phyloP scores from a whole-genome alignment of 1,140 invertebrate genomes.

The Drosophila murphyi region DNA sequence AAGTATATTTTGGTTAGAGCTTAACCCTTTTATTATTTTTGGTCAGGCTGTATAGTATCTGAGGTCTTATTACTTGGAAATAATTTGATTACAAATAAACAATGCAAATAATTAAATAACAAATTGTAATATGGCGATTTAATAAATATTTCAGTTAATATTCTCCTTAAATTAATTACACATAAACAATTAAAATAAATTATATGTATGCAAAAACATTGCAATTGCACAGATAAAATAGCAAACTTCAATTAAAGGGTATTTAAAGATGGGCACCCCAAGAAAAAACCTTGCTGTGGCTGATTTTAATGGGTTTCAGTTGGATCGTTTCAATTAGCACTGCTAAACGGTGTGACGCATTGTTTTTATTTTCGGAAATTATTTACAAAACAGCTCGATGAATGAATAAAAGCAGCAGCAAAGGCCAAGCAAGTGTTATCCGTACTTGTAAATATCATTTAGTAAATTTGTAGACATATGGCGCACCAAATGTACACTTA shows the following conservation, averaged over 20 bases:
- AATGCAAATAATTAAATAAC: no score
- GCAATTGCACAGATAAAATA: no score
- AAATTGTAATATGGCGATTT: no score
- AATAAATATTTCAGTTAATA: no score
- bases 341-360: constrained; percentile 65
- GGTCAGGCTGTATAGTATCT: no score
- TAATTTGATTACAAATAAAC: no score
- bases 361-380: constrained; percentile 71
- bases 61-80: no score
- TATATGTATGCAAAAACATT: no score
- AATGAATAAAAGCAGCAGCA: constrained; percentile 26
- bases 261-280: neutral
- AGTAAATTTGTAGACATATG: constrained; percentile 57
- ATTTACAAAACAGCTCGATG: constrained; percentile 42
- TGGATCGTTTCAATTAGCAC: constrained; percentile 66
- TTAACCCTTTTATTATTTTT: no score
- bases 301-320: constrained; percentile 40
- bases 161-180: no score
- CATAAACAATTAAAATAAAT: no score
- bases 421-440: constrained; percentile 48
- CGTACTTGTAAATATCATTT: constrained; percentile 61
- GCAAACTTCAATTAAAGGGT: constrained; percentile 12
- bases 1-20: neutral
- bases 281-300: neutral
- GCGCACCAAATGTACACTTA: constrained; percentile 48